A percentile compares a stretch with the other conserved stretches of the same genome.
phyloP scores from a whole-genome alignment of 2,888 invertebrate genomes.

The Drosophila fulvimacula region DNA sequence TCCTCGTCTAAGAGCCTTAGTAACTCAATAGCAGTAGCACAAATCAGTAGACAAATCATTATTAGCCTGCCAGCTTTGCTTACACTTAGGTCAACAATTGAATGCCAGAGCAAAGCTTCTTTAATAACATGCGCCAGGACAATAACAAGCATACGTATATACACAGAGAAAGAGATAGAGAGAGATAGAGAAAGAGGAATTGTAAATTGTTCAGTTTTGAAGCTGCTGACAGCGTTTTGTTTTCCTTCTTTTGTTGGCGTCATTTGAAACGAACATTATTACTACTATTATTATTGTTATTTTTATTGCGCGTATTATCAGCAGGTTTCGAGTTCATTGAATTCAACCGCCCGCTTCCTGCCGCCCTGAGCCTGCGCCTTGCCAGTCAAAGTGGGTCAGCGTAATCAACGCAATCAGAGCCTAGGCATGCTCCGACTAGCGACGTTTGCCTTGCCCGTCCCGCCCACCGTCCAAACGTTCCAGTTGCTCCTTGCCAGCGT shows the following conservation, averaged over 20 bases:
- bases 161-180: not conserved
- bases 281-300: constrained; percentile 69
- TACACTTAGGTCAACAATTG: not conserved
- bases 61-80: not conserved
- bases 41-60: not conserved
- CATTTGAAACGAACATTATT: constrained; percentile 63
- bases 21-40: not conserved
- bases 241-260: constrained; percentile 26
- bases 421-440: constrained; percentile 63
- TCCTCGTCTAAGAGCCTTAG: not conserved
- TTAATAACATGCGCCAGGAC: not conserved
- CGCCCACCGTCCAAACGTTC: not conserved
- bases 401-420: constrained; percentile 77
- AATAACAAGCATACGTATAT: not conserved
- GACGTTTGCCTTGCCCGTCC: not conserved
- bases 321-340: constrained; percentile 79
- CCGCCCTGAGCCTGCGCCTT: constrained; percentile 46
- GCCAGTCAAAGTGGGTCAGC: constrained; percentile 74
- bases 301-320: constrained; percentile 67
- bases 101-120: not conserved
- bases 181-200: not conserved
- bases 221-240: constrained; percentile 40
- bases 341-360: constrained; percentile 52
- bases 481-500: constrained; percentile 40
- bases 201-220: constrained; percentile 29